Evolutionary conservation across 2,797 vertebrate genomes (phyloP).

Genomic region (Sebastolobus altivelis): DNA sequence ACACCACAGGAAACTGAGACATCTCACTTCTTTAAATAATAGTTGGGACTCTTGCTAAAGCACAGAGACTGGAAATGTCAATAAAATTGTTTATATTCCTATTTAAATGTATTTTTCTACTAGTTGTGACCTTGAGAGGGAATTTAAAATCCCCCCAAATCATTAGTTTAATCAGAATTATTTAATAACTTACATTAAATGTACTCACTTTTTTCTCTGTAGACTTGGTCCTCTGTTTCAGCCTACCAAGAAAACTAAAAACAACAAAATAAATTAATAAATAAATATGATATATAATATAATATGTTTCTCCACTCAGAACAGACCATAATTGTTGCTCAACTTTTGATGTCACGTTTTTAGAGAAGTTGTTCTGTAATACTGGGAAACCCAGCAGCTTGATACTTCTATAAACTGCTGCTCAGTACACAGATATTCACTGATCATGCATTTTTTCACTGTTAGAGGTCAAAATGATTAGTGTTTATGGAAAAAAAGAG

Average conservation of each 20-base stretch:
- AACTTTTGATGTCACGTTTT: neutral
- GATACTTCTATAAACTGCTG: neutral
- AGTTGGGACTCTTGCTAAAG: neutral
- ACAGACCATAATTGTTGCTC: conserved; percentile 1
- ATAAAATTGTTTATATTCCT: neutral
- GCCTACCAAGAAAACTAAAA: conserved; percentile 47
- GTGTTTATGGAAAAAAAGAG: neutral
- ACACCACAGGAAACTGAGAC: neutral
- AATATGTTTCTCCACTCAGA: neutral
- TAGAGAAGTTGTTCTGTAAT: conserved; percentile 19
- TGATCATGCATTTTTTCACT: neutral
- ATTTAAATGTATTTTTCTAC: neutral
- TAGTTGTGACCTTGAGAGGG: neutral
- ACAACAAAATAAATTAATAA: neutral
- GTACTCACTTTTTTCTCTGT: conserved; percentile 55
- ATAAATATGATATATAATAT: no score
- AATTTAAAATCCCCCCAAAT: neutral
- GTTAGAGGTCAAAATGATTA: neutral
- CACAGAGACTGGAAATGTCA: neutral
- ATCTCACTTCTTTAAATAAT: conserved; percentile 3
- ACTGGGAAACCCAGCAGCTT: conserved; percentile 6
- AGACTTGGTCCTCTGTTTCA: neutral
- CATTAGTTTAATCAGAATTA: neutral
- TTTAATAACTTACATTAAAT: neutral
- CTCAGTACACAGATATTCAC: neutral